Base-by-base conservation (phyloP, 2,888 invertebrate genomes). In the Spodoptera littoralis region DNA sequence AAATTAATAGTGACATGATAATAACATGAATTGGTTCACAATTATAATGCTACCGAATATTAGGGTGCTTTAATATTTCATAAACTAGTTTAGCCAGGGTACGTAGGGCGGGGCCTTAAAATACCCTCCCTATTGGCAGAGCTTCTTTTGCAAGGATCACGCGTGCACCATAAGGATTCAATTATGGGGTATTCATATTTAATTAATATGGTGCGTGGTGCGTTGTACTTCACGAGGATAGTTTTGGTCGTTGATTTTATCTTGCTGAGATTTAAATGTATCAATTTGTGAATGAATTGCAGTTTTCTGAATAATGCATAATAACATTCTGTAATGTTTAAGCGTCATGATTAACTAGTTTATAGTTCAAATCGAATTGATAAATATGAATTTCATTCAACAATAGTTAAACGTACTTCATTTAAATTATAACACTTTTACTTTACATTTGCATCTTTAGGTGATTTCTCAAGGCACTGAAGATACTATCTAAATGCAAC, bases 171-270 rank as follows among this genome's bases (percentile, higher is more conserved):
- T 92, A 93, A 90, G 92, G 93, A 86, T 82, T 88, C 83, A 89
- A 93, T 93, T 93, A 93, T 84, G 84, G 89, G 85, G 91, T 89
- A 92, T 93, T 94, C 93, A 93, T 93, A 91, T 90, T 92, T 93
- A 93, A 94, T 94, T 93, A 93, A 92, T 91, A 88, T 85, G 84
- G 82, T 85, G 80, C 73, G 63, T 85, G 84, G 82, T 85, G 80
- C 73, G 63, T 60, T 83, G 61, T 79, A 82, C 66, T 48, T 60
- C 67, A 80, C 72, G 67, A 73, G 48, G 77, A 69, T 24, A 60
- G 79, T 82, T 81, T 92, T 91, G 90, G 86, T 91, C 81, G 77
- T 91, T 84, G 71, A 43, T 27, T 57, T 61, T 44, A 2, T 45
- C 46, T 55, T 22, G 8, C 12, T 42, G n/a, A 30, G 54, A 52